A percentile compares a stretch with the other conserved stretches of the same genome.
phyloP scores from a whole-genome alignment of 2,113 vertebrate genomes.

The Sylvia atricapilla region DNA sequence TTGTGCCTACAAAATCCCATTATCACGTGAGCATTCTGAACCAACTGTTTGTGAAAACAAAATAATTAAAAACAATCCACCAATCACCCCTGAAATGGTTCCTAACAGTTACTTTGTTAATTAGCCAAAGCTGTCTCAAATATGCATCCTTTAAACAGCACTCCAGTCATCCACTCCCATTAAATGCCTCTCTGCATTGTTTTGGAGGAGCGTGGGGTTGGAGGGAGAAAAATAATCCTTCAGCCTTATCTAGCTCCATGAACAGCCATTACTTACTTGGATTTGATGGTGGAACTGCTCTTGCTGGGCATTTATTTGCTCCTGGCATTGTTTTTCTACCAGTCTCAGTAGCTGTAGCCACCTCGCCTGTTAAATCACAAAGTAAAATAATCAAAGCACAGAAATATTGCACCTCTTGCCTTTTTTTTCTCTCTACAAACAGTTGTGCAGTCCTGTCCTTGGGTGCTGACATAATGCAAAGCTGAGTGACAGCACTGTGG shows the following conservation, averaged over 20 bases:
- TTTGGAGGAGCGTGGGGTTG: neutral
- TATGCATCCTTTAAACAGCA: neutral
- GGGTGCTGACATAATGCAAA: too few species aligned
- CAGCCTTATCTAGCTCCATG: neutral
- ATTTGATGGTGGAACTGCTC: conserved; percentile 93
- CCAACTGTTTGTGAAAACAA: neutral
- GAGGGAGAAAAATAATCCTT: neutral
- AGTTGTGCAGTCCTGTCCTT: neutral
- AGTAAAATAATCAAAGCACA: conserved; percentile 16
- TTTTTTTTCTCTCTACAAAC: neutral
- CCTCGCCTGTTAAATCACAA: conserved; percentile 76
- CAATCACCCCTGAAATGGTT: neutral
- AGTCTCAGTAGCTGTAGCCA: conserved; percentile 90
- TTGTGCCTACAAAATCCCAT: neutral
- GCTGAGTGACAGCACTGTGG: too few species aligned
- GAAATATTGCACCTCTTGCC: neutral
- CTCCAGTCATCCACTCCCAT: neutral
- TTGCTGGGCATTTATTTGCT: conserved; percentile 90
- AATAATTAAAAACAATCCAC: neutral
- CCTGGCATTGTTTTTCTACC: conserved; percentile 92
- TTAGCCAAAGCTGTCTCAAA: neutral
- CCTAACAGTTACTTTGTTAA: neutral
- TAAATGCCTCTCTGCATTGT: neutral
- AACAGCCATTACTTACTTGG: conserved; percentile 74
- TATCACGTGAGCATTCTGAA: neutral